Conservation (phyloP, 2,888 invertebrate species). For the Phalangium opilio region DNA sequence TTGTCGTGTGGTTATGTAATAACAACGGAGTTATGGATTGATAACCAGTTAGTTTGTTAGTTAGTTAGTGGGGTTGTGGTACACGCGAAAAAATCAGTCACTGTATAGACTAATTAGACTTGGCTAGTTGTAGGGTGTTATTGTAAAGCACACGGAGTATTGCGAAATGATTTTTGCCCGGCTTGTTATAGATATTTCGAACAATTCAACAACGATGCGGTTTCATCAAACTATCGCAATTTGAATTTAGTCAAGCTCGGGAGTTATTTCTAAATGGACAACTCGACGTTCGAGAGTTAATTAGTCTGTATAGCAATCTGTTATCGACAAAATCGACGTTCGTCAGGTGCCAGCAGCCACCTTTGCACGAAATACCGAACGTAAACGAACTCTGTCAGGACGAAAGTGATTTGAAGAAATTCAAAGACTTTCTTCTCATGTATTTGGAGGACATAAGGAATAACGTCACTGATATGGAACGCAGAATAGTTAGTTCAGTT, state of each 20-base stretch:
- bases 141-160: no score
- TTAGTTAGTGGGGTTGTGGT: no score
- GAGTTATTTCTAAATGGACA: conserved; percentile 32
- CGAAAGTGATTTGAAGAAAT: conserved; percentile 1
- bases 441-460: background rate
- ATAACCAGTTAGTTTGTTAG: no score
- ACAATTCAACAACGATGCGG: conserved; percentile 35
- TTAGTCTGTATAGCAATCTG: conserved; percentile 34
- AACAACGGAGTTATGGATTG: no score
- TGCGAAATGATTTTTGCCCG: no score
- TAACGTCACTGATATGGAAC: conserved; percentile 13
- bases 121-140: no score
- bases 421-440: conserved; percentile 1
- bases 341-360: conserved; percentile 30
- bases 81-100: no score
- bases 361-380: conserved; percentile 36
- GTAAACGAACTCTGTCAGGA: conserved; percentile 31
- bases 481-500: background rate
- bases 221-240: conserved; percentile 35
- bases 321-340: conserved; percentile 32
- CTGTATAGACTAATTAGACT: no score
- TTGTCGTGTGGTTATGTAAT: no score
- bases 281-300: conserved; percentile 36
- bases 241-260: conserved; percentile 33
- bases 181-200: conserved; percentile 29